Conservation (phyloP, 1,140 invertebrate species). For the Berghia stephanieae region DNA sequence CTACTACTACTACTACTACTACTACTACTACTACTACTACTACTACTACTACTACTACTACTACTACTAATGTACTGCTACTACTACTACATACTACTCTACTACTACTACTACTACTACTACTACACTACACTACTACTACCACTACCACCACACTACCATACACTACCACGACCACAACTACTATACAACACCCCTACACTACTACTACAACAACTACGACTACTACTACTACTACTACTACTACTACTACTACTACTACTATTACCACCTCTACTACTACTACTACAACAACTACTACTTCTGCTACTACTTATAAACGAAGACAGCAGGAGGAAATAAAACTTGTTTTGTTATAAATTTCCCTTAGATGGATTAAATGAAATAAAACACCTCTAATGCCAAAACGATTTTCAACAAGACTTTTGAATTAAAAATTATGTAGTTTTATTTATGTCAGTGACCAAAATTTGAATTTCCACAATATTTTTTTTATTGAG, state of each 20-base stretch:
- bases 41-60: neutral
- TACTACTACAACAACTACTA: neutral
- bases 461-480: too few species aligned
- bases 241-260: conserved; percentile 20
- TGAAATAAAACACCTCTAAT: neutral
- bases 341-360: neutral
- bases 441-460: too few species aligned
- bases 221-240: conserved; percentile 1
- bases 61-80: too few species aligned
- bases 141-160: neutral
- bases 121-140: neutral
- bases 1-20: neutral
- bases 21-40: neutral
- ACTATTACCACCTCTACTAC: conserved; percentile 10
- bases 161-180: neutral
- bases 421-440: too few species aligned
- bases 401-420: too few species aligned
- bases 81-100: too few species aligned
- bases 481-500: too few species aligned
- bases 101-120: neutral
- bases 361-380: neutral
- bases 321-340: neutral
- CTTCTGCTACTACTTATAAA: neutral
- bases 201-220: neutral
- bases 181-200: too few species aligned